Evolutionary conservation across 2,888 invertebrate species (phyloP).

Genomic region (Elaeidobius kamerunicus): DNA sequence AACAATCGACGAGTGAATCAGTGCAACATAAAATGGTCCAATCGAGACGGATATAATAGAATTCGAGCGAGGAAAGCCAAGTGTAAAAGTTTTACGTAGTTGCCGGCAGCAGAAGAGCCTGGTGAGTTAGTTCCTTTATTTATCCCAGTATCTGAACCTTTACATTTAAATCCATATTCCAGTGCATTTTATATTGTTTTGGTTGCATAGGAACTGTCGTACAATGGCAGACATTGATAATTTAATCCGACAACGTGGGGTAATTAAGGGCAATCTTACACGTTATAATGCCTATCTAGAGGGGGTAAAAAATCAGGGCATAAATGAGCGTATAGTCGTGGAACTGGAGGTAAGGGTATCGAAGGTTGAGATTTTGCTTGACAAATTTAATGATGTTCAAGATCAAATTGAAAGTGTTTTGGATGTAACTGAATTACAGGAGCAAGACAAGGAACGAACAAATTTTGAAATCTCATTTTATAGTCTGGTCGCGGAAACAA

Average conservation of each 20-base stretch:
- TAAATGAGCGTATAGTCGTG: background rate
- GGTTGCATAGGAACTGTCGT: too few species aligned
- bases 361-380: background rate
- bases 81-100: too few species aligned
- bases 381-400: slow-evolving; percentile 2
- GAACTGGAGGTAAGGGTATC: background rate
- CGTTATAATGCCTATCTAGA: background rate
- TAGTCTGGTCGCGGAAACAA: background rate
- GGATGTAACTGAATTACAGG: background rate
- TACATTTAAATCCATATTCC: too few species aligned
- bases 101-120: too few species aligned
- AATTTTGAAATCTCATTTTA: background rate
- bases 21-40: background rate
- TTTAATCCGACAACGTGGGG: too few species aligned
- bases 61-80: too few species aligned
- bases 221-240: too few species aligned
- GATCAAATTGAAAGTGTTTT: background rate
- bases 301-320: background rate
- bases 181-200: too few species aligned
- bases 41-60: background rate
- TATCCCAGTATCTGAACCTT: too few species aligned
- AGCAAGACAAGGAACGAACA: background rate
- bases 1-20: too few species aligned
- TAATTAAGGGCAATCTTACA: too few species aligned
- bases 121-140: too few species aligned